Conservation (phyloP, 2,888 invertebrate genomes). For the Tribolium freemani region DNA sequence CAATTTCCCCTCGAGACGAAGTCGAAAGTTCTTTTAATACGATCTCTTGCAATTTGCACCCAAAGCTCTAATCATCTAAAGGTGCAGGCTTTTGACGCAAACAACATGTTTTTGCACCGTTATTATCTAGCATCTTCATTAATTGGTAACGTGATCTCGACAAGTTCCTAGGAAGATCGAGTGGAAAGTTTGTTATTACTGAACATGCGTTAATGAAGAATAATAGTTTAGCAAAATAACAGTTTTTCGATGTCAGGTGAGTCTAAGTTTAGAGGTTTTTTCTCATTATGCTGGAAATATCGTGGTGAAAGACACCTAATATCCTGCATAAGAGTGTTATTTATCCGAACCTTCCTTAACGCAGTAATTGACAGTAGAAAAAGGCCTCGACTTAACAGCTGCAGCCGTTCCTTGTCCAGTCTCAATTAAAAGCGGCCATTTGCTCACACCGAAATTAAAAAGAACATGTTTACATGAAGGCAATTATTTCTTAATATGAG, state of each 20-base stretch:
- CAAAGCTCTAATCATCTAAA: neutral
- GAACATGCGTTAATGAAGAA: neutral
- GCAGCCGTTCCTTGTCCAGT: slow-evolving; percentile 15
- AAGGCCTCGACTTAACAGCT: slow-evolving; percentile 9
- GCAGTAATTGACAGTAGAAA: slow-evolving; percentile 27
- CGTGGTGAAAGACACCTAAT: neutral
- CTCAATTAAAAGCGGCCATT: slow-evolving; percentile 24
- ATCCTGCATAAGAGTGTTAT: slow-evolving; percentile 2
- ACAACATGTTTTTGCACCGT: neutral
- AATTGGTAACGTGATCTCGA: slow-evolving; percentile 13
- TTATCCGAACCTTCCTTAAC: slow-evolving; percentile 17
- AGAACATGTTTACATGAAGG: slow-evolving; percentile 23
- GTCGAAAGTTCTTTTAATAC: slow-evolving; percentile 21
- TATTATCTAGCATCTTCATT: slow-evolving; percentile 3
- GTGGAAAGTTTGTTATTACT: neutral
- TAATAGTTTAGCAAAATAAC: neutral
- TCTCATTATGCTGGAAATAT: neutral
- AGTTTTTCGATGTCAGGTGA: neutral
- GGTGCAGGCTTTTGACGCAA: neutral
- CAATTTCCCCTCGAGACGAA: slow-evolving; percentile 10
- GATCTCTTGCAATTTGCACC: neutral
- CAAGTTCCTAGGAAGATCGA: neutral
- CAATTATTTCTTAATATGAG: slow-evolving; percentile 35
- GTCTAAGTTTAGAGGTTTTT: neutral
- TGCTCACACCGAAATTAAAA: slow-evolving; percentile 15